phyloP scores from a whole-genome alignment of 2,888 invertebrate genomes.

The Invenusta paracnida region DNA sequence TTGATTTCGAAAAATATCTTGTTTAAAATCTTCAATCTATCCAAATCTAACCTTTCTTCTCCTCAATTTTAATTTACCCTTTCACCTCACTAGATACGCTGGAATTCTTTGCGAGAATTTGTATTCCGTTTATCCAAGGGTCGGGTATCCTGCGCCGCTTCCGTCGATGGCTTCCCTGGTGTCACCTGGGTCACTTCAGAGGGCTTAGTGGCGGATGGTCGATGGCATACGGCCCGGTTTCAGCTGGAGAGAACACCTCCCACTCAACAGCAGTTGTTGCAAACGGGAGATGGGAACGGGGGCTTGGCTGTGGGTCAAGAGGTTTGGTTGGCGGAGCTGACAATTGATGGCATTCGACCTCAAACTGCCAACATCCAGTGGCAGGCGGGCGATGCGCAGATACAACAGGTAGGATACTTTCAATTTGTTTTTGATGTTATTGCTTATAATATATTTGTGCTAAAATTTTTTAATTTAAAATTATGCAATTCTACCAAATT shows the following conservation, averaged over 20 bases:
- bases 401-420: not conserved
- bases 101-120: not conserved
- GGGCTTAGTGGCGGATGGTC: not conserved
- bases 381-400: not conserved
- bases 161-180: not conserved
- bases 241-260: not conserved
- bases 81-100: not conserved
- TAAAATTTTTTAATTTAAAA: too few species aligned
- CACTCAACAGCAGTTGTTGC: not conserved
- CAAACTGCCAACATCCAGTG: slow-evolving; percentile 3
- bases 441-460: too few species aligned
- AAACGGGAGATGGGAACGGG: not conserved
- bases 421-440: not conserved
- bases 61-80: too few species aligned
- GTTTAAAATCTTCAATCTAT: too few species aligned
- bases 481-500: too few species aligned
- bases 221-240: slow-evolving; percentile 20
- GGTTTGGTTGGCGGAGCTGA: not conserved
- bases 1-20: too few species aligned
- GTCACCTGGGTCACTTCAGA: not conserved
- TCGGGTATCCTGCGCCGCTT: not conserved
- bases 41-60: too few species aligned
- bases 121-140: not conserved
- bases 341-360: not conserved
- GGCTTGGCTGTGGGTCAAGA: not conserved